Base-by-base conservation (phyloP, 2,113 vertebrate species). In the Leuciscus idus region DNA sequence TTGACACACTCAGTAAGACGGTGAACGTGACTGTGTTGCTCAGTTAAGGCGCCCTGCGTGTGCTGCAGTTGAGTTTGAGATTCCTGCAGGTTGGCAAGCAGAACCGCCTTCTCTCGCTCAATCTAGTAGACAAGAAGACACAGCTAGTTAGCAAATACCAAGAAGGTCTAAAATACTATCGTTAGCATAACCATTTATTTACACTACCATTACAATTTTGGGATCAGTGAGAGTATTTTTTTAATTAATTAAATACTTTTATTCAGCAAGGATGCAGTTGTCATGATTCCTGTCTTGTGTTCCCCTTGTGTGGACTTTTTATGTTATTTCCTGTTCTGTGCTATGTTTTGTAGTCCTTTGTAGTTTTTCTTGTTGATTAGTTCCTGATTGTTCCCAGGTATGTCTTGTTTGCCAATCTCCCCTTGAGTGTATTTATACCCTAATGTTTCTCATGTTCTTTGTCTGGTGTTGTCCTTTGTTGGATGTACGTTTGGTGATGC, bases 41-140 rank as follows among this genome's bases (percentile, higher is more conserved):
- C 98, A 0, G 95, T 97, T 89, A 99, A 95, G 15, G 96, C 98
- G 0, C 97, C 97, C 92, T 99, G 98, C 0, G 97, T 98, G 93
- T 99, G 97, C 86, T 98, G 97, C 90, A 99, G 93, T 92, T 99
- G 98, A 0, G 96, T 98, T 92, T 99, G 96, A 0, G 97, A 98
- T 91, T 99, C 98, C 91, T 99, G 97, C 23, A 99, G 94, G 80
- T 94, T 99, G 90, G 96, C 94, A 91, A 99, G 93, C 36, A 99
- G 95, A 30, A 95, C 92, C 1, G 97, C 93, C 90, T 99, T 99
- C 90, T 99, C 98, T 74, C 97, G 91, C 87, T 99, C 98, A 91
- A 98, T 97, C 98, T 99, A 93, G 28, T 93, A 89, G 2, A 88
- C 0, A 4, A 83, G 28, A 85, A 13, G 77, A 66, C 10, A 88